These are phyloP conservation scores for Tapera naevia DNA, from an alignment of 2,797 vertebrate species.

Conservation along the genomic window DNA sequence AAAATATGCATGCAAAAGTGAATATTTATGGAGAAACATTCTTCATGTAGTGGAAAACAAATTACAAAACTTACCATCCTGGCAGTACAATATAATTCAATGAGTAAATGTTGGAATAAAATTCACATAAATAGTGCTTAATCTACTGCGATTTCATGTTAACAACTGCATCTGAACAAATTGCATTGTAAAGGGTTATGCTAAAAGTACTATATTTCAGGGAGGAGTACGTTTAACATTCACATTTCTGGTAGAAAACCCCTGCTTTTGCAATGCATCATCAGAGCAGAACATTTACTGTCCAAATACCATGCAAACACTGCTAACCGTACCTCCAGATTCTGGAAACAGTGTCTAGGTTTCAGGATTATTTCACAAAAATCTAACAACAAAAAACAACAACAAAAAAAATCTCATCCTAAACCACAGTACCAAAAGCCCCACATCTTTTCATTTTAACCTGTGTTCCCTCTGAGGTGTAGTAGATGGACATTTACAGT, in stretches of 20 bases:
- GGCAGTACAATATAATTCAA: constrained; percentile 69
- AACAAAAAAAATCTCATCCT: not conserved
- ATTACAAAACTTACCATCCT: constrained; percentile 72
- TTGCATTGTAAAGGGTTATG: constrained; percentile 48
- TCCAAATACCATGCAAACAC: not conserved
- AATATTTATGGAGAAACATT: constrained; percentile 57
- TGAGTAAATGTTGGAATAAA: constrained; percentile 72
- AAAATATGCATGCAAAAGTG: constrained; percentile 68
- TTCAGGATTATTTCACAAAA: not conserved
- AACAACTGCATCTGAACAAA: constrained; percentile 63
- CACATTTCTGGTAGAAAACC: constrained; percentile 32
- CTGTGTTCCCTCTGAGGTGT: constrained; percentile 1
- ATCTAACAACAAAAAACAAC: not conserved
- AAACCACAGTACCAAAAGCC: not conserved
- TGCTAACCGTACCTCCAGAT: not conserved
- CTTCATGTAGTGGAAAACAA: constrained; percentile 65
- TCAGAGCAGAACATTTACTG: constrained; percentile 51
- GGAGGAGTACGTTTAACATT: constrained; percentile 39
- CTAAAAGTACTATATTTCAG: constrained; percentile 18
- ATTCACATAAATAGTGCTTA: constrained; percentile 74
- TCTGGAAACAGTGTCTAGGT: constrained; percentile 19
- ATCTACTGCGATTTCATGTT: constrained; percentile 53
- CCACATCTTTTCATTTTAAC: not conserved
- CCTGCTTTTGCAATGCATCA: constrained; percentile 57
- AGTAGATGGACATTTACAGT: constrained; percentile 53